Evolutionary conservation across 2,797 vertebrate species (phyloP), one percentile per base, ranked within the genome.

Genomic region (Pempheris klunzingeri): DNA sequence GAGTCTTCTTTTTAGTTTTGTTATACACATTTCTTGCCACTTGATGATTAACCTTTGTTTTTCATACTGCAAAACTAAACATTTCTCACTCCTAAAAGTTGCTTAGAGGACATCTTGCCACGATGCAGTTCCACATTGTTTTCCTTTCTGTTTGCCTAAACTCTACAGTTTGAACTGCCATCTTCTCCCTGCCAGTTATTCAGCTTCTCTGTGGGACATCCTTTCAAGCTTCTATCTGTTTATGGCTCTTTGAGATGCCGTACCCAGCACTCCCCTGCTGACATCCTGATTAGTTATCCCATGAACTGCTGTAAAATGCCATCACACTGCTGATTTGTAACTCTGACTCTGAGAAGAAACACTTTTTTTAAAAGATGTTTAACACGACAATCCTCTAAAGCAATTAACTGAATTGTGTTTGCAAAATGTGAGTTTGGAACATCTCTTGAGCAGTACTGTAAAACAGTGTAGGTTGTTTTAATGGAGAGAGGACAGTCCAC

Each of bases 241-340:
- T 70, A n/a, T 75, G 70, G 65, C 75, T 58, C 82, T 84, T 71
- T 26, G 85, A 91, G 74, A 89, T 15, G 85, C 84, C 91, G 77
- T 69, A 86, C 88, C 87, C 90, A 92, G 74, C 87, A 85, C 80
- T 86, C 86, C 85, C 75, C 85, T 72, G 59, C 84, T 83, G 66
- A 76, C 57, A 74, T 89, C 81, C 77, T 81, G 18, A 22, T 67
- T 74, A 82, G 71, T 71, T 74, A 43, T 74, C 78, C 53, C 47
- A 68, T 63, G 28, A 82, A 58, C 78, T 83, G 63, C 59, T 77
- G 22, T 57, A 38, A 80, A 87, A 78, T 0, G 46, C 64, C 28
- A 78, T 68, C 32, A 54, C 24, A 38, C 38, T 73, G 32, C 41
- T 80, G 24, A 49, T 47, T 22, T 43, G 22, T 11, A 76, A 58